Evolutionary conservation across 2,113 vertebrate species (phyloP), one percentile per base, ranked within the genome.

Genomic region (Danionella cerebrum): DNA sequence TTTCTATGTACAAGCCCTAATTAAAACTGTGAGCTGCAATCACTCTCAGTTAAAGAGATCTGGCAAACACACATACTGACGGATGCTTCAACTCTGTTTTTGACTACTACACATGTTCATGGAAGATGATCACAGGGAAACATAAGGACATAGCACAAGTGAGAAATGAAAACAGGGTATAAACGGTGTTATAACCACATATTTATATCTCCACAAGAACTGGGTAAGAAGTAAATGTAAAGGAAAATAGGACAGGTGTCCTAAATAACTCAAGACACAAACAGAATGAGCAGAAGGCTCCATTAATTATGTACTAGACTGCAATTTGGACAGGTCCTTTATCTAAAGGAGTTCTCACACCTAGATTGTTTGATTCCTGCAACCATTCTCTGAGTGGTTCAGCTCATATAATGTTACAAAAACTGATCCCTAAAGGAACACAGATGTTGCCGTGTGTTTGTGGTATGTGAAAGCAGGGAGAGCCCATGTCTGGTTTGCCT

Each of bases 211-310:
- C 41, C 44, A 6, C 12, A 51, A 45, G 31, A 60, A 48, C 31
- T 25, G 25, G 11, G n/a, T 36, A 39, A 48, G 21, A 25, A 14
- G 25, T 45, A 59, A 59, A 22, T 0, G 7, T 19, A 24, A 18
- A 64, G 5, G 9, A 67, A 41, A 29, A 41, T 42, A 22, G 48
- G 36, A 38, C 16, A 69, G 16, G 65, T 36, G 27, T 67, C 39
- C 39, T 57, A 47, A 36, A 47, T 47, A 36, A 57, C 19, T 7
- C 51, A 67, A 2, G 13, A 16, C 36, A 24, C 13, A 21, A 51
- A 47, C 16, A 48, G 8, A 48, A 6, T 1, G 7, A 55, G 19
- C 5, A 12, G 29, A 51, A 6, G n/a, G 6, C 22, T 41, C 5
- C 12, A 14, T 18, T 21, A 8, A 11, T 47, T 33, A n/a, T 36